Conservation (phyloP, 2,113 vertebrate species). For the Limanda limanda region DNA sequence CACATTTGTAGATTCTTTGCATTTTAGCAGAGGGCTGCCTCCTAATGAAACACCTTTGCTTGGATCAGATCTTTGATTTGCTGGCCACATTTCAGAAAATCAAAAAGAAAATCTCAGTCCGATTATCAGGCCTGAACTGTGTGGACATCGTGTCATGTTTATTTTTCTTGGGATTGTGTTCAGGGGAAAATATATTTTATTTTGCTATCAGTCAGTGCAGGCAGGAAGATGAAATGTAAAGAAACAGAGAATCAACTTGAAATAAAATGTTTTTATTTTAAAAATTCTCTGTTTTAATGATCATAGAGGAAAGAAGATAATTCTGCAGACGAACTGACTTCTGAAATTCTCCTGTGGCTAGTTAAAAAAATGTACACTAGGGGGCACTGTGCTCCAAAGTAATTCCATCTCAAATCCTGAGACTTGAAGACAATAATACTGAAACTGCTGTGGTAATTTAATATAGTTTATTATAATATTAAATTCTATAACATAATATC, state of each 20-base stretch:
- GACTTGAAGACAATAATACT: neutral
- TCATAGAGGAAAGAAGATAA: neutral
- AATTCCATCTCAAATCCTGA: neutral
- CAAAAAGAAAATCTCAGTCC: neutral
- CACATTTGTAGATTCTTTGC: too few species aligned
- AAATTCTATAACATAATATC: neutral
- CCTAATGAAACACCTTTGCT: neutral
- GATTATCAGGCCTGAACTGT: neutral
- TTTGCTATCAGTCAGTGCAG: neutral
- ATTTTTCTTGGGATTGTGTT: neutral
- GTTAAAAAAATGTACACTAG: slow-evolving; percentile 47
- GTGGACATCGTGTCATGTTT: neutral
- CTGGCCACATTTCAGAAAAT: neutral
- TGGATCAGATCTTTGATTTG: neutral
- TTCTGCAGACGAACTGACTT: neutral
- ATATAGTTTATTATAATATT: neutral
- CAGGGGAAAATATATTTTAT: neutral
- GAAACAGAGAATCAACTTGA: neutral
- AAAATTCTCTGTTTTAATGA: neutral
- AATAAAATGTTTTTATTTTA: slow-evolving; percentile 13
- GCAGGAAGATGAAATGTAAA: slow-evolving; percentile 5
- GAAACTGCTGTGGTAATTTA: neutral
- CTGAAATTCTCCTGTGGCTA: neutral
- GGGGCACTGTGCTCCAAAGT: slow-evolving; percentile 36
- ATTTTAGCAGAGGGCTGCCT: neutral